A percentile compares a stretch with the other conserved stretches of the same genome.
Conservation (phyloP, 2,113 vertebrate species). For the Ailurus styani region DNA sequence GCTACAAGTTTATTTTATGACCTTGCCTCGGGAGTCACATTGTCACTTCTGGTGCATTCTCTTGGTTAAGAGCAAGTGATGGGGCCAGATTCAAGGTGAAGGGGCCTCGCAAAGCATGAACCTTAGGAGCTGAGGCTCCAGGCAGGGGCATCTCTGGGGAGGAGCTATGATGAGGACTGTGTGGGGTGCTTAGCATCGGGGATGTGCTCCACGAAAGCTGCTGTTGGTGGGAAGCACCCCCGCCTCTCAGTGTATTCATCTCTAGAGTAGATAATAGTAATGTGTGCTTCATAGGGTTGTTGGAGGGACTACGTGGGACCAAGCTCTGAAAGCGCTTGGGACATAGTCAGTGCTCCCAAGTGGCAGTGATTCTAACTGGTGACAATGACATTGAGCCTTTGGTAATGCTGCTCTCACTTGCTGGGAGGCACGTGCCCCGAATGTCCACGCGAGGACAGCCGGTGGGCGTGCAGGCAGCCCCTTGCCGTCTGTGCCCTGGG, state of each 20-base stretch:
- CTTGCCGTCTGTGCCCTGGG: background rate
- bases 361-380: background rate
- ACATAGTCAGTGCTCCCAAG: background rate
- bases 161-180: rapidly evolving
- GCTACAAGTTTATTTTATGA: background rate
- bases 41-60: background rate
- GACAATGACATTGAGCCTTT: background rate
- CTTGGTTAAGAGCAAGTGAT: background rate
- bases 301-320: background rate
- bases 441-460: background rate
- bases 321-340: too few relatives aligned
- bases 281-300: rapidly evolving
- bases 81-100: background rate
- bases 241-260: background rate
- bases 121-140: background rate
- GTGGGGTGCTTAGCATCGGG: background rate
- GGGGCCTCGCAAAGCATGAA: background rate
- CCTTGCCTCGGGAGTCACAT: background rate
- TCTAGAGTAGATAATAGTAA: rapidly evolving
- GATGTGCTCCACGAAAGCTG: rapidly evolving
- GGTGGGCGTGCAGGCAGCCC: background rate
- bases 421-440: background rate
- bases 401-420: background rate
- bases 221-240: too few relatives aligned
- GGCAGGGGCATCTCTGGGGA: background rate